A percentile compares a stretch with the other conserved stretches of the same genome.
phyloP scores from a whole-genome alignment of 2,113 vertebrate species.

The Trogon surrucura region DNA sequence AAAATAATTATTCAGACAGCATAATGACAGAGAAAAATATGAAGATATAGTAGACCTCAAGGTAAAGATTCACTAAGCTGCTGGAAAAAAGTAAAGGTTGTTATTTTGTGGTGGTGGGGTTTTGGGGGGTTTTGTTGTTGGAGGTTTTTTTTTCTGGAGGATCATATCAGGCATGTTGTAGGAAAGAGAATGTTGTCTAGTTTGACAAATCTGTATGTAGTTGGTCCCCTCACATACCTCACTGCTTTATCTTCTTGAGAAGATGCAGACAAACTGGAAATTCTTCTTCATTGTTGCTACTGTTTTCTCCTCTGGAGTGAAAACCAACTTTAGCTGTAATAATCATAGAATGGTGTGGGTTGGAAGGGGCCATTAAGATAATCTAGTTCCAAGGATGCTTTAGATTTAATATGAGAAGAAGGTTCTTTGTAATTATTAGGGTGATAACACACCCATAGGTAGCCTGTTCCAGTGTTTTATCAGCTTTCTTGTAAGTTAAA shows the following conservation, averaged over 20 bases:
- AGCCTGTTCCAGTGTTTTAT: too few relatives aligned
- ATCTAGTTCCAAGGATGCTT: neutral
- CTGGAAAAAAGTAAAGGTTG: neutral
- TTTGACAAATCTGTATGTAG: neutral
- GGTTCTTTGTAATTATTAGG: neutral
- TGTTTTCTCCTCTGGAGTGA: neutral
- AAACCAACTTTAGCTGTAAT: neutral
- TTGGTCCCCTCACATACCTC: neutral
- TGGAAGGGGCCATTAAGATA: too few relatives aligned
- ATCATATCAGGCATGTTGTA: neutral
- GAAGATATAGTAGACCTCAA: neutral
- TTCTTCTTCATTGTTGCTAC: neutral
- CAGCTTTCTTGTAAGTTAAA: neutral
- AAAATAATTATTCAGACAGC: neutral
- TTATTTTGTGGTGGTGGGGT: too few relatives aligned
- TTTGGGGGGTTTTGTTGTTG: neutral
- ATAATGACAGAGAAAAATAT: neutral
- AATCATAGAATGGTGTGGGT: neutral
- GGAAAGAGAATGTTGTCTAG: neutral
- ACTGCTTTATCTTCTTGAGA: neutral
- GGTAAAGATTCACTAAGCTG: neutral
- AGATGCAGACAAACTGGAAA: neutral
- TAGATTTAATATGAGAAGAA: neutral
- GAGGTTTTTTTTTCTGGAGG: neutral
- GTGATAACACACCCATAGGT: too few relatives aligned